phyloP scores from a whole-genome alignment of 2,888 invertebrate genomes.

The Globia sparganii region DNA sequence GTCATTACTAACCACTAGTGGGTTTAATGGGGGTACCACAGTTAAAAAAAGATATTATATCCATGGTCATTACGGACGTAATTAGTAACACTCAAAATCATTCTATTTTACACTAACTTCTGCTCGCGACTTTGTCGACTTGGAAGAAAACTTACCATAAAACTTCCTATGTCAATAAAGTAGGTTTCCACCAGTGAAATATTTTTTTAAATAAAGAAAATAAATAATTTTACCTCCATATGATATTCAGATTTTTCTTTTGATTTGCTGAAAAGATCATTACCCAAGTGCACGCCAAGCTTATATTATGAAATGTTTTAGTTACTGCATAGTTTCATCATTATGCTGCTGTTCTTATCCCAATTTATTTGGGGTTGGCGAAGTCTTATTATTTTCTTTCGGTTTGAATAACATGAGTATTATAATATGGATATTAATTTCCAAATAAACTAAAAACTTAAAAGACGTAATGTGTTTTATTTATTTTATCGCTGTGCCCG shows the following conservation, averaged over 20 bases:
- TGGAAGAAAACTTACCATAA: background rate
- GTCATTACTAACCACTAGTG: background rate
- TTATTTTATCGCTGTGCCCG: background rate
- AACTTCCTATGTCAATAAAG: background rate
- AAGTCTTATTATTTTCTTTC: background rate
- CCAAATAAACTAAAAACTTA: conserved; percentile 40
- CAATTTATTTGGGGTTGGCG: conserved; percentile 8
- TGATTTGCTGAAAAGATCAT: conserved; percentile 11
- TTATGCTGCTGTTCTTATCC: background rate
- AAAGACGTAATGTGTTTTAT: conserved; percentile 19
- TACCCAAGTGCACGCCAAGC: background rate
- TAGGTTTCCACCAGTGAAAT: background rate
- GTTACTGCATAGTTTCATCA: conserved; percentile 1
- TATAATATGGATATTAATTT: conserved; percentile 41
- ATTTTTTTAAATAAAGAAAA: background rate
- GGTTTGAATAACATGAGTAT: conserved; percentile 43
- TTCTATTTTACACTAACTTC: background rate
- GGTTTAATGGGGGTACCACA: background rate
- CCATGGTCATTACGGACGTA: background rate
- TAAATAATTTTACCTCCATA: background rate
- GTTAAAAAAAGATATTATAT: background rate
- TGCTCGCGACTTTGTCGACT: background rate
- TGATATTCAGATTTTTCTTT: conserved; percentile 13
- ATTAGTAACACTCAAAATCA: conserved; percentile 4
- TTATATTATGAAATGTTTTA: conserved; percentile 10